phyloP scores from a whole-genome alignment of 2,888 invertebrate species.

The Acrocyrtus sp. region DNA sequence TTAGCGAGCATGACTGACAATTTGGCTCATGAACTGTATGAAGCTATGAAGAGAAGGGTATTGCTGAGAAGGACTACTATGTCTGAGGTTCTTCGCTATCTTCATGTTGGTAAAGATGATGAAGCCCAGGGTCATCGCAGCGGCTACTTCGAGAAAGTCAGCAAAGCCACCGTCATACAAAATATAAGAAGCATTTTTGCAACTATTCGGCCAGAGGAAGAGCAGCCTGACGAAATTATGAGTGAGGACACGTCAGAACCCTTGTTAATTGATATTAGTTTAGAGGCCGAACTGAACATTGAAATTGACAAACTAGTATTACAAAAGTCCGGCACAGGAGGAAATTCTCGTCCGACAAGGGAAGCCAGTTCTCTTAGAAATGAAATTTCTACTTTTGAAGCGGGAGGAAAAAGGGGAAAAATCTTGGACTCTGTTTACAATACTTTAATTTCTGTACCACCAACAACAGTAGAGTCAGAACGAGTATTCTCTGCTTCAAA shows the following conservation, averaged over 20 bases:
- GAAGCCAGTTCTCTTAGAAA: not conserved
- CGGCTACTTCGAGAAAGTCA: not conserved
- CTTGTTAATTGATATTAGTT: no score
- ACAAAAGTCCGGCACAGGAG: no score
- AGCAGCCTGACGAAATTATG: no score
- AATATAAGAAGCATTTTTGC: no score
- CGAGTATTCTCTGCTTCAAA: slow-evolving; percentile 17
- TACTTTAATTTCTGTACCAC: not conserved
- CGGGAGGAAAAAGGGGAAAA: not conserved
- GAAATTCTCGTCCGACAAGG: not conserved
- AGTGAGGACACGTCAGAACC: no score
- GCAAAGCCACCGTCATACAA: not conserved
- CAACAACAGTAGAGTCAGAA: slow-evolving; percentile 27
- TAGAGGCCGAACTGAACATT: no score
- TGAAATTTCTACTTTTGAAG: not conserved
- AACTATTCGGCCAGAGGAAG: no score
- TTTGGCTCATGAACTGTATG: not conserved
- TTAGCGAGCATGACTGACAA: not conserved
- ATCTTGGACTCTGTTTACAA: slow-evolving; percentile 5
- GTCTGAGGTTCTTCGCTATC: not conserved
- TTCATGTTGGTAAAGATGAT: not conserved
- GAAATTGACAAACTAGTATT: no score
- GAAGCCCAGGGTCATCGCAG: not conserved
- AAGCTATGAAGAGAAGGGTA: not conserved
- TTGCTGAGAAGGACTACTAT: not conserved